These are phyloP conservation scores for Rhynchomys soricoides DNA, from an alignment of 2,113 vertebrate species.

Conservation along the genomic window DNA sequence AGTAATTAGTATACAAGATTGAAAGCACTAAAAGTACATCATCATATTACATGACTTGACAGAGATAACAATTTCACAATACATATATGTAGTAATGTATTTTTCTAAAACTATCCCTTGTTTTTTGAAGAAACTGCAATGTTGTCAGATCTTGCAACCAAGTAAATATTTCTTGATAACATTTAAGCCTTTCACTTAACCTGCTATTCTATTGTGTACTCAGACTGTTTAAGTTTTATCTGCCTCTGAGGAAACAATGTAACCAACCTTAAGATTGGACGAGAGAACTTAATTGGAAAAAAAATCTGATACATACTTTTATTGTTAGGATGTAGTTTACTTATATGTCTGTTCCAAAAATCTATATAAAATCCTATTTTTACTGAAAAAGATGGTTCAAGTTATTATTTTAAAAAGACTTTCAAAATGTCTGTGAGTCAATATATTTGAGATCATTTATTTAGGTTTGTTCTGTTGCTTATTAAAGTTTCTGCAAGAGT, in stretches of 20 bases:
- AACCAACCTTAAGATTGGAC: neutral
- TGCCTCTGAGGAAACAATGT: neutral
- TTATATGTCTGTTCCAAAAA: constrained; percentile 45
- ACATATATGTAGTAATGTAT: neutral
- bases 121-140: neutral
- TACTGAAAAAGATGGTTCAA: constrained; percentile 15
- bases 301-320: neutral
- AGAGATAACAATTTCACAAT: neutral
- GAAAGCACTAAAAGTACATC: neutral
- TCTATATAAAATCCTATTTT: neutral
- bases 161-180: neutral
- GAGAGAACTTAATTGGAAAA: constrained; percentile 15
- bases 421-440: constrained; percentile 13
- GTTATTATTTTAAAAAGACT: neutral
- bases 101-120: neutral
- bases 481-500: neutral
- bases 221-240: neutral
- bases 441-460: neutral
- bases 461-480: neutral
- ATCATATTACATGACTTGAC: neutral
- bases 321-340: constrained; percentile 6
- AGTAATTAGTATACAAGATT: neutral
- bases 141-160: neutral
- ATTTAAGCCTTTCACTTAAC: neutral
- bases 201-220: neutral